phyloP scores from a whole-genome alignment of 2,113 vertebrate genomes.

The Plecotus auritus region DNA sequence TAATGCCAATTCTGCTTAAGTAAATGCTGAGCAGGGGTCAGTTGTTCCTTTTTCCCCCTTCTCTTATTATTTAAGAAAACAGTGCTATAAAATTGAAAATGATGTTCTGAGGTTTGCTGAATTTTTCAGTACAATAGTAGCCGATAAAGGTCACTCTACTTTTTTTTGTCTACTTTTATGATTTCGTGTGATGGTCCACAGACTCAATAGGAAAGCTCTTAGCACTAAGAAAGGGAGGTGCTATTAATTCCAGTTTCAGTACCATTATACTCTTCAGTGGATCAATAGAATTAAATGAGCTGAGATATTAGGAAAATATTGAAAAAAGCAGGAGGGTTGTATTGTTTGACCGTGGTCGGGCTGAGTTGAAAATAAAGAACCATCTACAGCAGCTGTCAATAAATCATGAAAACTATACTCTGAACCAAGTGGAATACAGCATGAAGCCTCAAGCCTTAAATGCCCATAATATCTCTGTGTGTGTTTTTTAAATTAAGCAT shows the following conservation, averaged over 20 bases:
- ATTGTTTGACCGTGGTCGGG: slow-evolving; percentile 82
- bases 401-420: slow-evolving; percentile 77
- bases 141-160: slow-evolving; percentile 80
- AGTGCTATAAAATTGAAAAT: slow-evolving; percentile 82
- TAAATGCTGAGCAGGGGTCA: slow-evolving; percentile 91
- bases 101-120: slow-evolving; percentile 80
- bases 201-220: slow-evolving; percentile 81
- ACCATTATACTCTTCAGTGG: slow-evolving; percentile 83
- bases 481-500: slow-evolving; percentile 42
- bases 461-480: slow-evolving; percentile 9
- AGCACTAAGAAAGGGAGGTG: slow-evolving; percentile 77
- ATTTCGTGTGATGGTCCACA: slow-evolving; percentile 81
- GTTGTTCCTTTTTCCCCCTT: slow-evolving; percentile 76
- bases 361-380: slow-evolving; percentile 82
- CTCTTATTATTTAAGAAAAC: slow-evolving; percentile 84
- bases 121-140: slow-evolving; percentile 80
- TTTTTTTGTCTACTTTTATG: slow-evolving; percentile 81
- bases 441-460: slow-evolving; percentile 68
- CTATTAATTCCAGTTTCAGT: slow-evolving; percentile 82
- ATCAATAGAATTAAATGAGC: slow-evolving; percentile 87
- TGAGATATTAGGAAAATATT: slow-evolving; percentile 87
- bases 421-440: slow-evolving; percentile 66
- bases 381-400: slow-evolving; percentile 77
- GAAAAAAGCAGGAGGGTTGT: slow-evolving; percentile 80
- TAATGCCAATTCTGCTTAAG: slow-evolving; percentile 93